Evolutionary conservation across 1,140 invertebrate genomes (phyloP), one percentile per base, ranked within the genome.

Genomic region (Caenorhabditis inopinata): DNA sequence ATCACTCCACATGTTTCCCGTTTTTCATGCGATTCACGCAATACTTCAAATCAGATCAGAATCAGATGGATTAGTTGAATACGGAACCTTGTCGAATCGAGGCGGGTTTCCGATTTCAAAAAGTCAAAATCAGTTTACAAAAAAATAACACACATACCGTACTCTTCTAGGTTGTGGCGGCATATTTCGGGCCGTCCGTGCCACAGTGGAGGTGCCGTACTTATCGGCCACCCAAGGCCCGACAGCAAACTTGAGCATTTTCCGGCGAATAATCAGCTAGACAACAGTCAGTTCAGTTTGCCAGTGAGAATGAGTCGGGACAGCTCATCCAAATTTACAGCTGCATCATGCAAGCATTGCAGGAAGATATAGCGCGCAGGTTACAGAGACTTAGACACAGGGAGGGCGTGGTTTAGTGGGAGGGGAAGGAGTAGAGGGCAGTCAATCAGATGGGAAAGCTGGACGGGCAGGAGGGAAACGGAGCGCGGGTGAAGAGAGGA

Each of bases 211-310:
- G 51, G 58, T 68, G 29, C 78, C 78, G 14, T 79, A 79, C 29
- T 79, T 73, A 35, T 83, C 82, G 21, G 78, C 62, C 25, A 79
- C 81, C 85, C 85, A 85, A 11, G 85, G 83, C 2, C 85, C 85
- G 9, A 85, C 85, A 23, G 85, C 85, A 29, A 86, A 85, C 76
- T 85, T 85, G 32, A 85, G 82, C 85, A 85, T 85, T 32, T 21
- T 68, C 38, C 25, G 14, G 49, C 11, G 32, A 32, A 25, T 51
- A 25, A 25, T 16, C 9, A 4, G 6, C 6, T 5, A 58, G 68
- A 45, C 23, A 42, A 74, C 45, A 42, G 25, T 32, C 35, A 45
- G 68, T n/a, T 23, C 23, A 25, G 53, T 25, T 62, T 27, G 18
- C 12, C 6, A 25, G 48, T 38, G 45, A 12, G 1, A 76, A 18